Evolutionary conservation across 1,140 invertebrate genomes (phyloP).

Genomic region (Pachyrhynchus sulphureomaculatus): DNA sequence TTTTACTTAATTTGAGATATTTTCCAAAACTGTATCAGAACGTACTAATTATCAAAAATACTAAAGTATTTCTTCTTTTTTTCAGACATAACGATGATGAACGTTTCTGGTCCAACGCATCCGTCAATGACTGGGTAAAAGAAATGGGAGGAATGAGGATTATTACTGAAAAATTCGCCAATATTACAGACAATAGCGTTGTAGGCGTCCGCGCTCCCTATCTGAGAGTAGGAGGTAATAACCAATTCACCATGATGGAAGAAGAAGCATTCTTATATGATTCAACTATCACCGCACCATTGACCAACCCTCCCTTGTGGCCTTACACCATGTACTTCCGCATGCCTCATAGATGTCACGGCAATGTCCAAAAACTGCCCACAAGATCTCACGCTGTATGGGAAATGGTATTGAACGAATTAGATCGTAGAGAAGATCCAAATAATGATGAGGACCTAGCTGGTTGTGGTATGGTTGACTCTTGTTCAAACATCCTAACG

Average conservation of each 20-base stretch:
- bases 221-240: slow-evolving; percentile 90
- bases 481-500: slow-evolving; percentile 89
- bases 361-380: slow-evolving; percentile 89
- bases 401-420: slow-evolving; percentile 98
- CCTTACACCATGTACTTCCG: slow-evolving; percentile 97
- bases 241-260: slow-evolving; percentile 98
- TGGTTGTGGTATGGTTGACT: slow-evolving; percentile 95
- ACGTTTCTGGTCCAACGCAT: slow-evolving; percentile 91
- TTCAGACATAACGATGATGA: slow-evolving; percentile 87
- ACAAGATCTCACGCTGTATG: slow-evolving; percentile 90
- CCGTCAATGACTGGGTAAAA: slow-evolving; percentile 91
- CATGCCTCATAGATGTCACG: slow-evolving; percentile 93
- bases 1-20: no score
- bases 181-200: slow-evolving; percentile 91
- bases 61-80: slow-evolving; percentile 41
- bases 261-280: slow-evolving; percentile 95
- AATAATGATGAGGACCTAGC: slow-evolving; percentile 88
- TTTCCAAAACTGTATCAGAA: no score
- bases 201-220: slow-evolving; percentile 93
- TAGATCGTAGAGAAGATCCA: slow-evolving; percentile 89
- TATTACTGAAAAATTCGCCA: slow-evolving; percentile 89
- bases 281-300: slow-evolving; percentile 89
- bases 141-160: slow-evolving; percentile 96
- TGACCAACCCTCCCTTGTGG: slow-evolving; percentile 92
- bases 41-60: no score